Base-by-base conservation (phyloP, 2,797 vertebrate species). In the Bufotes viridis region DNA sequence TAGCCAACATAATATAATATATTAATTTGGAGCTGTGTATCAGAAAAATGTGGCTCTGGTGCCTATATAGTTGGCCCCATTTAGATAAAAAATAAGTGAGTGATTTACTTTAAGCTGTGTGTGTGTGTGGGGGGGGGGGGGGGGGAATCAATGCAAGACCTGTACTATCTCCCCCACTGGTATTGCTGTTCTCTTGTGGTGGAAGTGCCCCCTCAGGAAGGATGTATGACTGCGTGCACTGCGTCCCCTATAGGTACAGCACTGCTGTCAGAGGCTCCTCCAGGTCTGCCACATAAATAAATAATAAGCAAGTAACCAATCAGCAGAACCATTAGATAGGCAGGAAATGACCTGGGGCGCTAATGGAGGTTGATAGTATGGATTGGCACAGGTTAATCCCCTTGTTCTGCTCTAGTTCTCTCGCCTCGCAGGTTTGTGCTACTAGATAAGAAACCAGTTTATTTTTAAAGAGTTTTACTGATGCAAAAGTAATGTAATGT, bases 401-500 rank as follows among this genome's bases (percentile, higher is more conserved):
- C 63, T 20, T 34, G 10, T 8, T n/a, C 53, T 78, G 65, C 51
- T 61, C 81, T 7, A 78, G 24, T 75, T 82, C 69, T 81, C 53
- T 49, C 17, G 15, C 85, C 26, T 51, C n/a, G 20, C 29, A 70
- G 81, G 74, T 84, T 78, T n/a, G 17, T 13, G 81, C 79, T 60
- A 60, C 20, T 70, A 26, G 86, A 61, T 26, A 69, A 78, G 63
- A 14, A 70, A 78, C 26, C 24, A 29, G 81, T 84, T 79, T 84
- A 84, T 84, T 88, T 88, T 72, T 84, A 88, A 55, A 78, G 51
- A 22, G 51, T 60, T 78, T 79, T 72, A 70, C 13, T 72, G 87
- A 49, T 79, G 87, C 81, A 58, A 82, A 84, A 70, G 24, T 84
- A 88, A 88, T 70, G 18, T 18, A 53, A 84, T 84, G 15, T 88